Evolutionary conservation across 1,140 invertebrate species (phyloP).

Genomic region (Apis cerana): DNA sequence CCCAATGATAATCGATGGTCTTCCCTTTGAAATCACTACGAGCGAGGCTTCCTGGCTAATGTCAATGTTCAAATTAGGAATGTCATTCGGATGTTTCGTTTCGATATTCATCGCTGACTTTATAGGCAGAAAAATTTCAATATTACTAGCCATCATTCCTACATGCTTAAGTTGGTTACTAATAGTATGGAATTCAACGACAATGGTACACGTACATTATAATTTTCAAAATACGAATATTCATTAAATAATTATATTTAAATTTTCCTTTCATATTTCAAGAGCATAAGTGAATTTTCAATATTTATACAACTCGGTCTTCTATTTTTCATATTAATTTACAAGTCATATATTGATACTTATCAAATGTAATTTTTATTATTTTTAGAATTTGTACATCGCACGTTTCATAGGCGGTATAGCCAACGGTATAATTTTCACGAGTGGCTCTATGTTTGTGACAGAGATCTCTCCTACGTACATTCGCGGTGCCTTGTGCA

Average conservation of each 20-base stretch:
- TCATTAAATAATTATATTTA: background rate
- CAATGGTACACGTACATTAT: background rate
- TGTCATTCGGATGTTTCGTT: background rate
- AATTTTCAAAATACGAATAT: background rate
- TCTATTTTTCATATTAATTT: background rate
- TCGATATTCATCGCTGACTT: slow-evolving; percentile 9
- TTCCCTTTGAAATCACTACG: background rate
- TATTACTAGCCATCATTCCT: background rate
- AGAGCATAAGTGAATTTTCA: background rate
- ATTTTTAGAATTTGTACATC: slow-evolving; percentile 46
- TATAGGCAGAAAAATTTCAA: slow-evolving; percentile 10
- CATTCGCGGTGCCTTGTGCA: slow-evolving; percentile 84
- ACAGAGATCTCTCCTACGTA: slow-evolving; percentile 83
- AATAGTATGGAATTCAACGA: background rate
- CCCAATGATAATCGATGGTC: background rate
- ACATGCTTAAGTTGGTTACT: background rate
- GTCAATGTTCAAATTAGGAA: background rate
- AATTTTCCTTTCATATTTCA: background rate
- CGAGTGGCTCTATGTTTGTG: slow-evolving; percentile 84
- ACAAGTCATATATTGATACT: too few species aligned
- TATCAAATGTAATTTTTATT: background rate
- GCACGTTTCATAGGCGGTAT: slow-evolving; percentile 82
- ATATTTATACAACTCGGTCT: background rate
- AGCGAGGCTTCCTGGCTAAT: background rate
- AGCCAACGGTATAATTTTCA: slow-evolving; percentile 84